Percentiles rank a stretch among this genome's conserved stretches.
phyloP scores from a whole-genome alignment of 2,797 vertebrate species.

The Ataeniobius toweri region DNA sequence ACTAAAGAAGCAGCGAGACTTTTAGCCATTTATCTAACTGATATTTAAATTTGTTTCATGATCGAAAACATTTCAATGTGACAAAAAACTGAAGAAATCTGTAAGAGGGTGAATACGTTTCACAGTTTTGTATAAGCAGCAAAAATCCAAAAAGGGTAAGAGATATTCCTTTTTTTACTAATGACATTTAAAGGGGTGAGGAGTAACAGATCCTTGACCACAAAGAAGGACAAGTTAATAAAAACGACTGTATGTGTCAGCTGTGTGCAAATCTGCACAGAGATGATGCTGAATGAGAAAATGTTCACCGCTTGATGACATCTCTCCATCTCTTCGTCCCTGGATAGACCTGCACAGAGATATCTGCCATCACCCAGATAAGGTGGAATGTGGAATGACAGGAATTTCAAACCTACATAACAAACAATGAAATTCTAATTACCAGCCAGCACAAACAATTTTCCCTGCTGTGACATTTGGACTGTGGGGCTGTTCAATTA shows the following conservation, averaged over 20 bases:
- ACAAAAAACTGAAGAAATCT: not conserved
- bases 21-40: not conserved
- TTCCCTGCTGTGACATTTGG: constrained; percentile 84
- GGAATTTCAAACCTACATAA: constrained; percentile 79
- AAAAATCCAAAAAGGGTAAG: not conserved
- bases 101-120: not conserved
- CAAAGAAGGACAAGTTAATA: constrained; percentile 8
- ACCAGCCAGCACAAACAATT: constrained; percentile 78
- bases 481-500: constrained; percentile 81
- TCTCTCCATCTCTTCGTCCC: constrained; percentile 62
- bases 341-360: constrained; percentile 45
- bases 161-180: not conserved
- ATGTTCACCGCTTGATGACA: constrained; percentile 51
- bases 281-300: constrained; percentile 53
- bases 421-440: constrained; percentile 85
- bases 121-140: not conserved
- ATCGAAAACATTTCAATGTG: not conserved
- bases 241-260: constrained; percentile 30
- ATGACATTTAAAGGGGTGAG: not conserved
- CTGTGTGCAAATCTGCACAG: not conserved
- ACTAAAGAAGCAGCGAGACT: not conserved
- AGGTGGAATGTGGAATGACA: constrained; percentile 72
- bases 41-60: not conserved
- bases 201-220: not conserved
- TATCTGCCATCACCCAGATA: constrained; percentile 63